Evolutionary conservation across 2,113 vertebrate genomes (phyloP), one percentile per base, ranked within the genome.

Genomic region (Paradoxurus hermaphroditus): DNA sequence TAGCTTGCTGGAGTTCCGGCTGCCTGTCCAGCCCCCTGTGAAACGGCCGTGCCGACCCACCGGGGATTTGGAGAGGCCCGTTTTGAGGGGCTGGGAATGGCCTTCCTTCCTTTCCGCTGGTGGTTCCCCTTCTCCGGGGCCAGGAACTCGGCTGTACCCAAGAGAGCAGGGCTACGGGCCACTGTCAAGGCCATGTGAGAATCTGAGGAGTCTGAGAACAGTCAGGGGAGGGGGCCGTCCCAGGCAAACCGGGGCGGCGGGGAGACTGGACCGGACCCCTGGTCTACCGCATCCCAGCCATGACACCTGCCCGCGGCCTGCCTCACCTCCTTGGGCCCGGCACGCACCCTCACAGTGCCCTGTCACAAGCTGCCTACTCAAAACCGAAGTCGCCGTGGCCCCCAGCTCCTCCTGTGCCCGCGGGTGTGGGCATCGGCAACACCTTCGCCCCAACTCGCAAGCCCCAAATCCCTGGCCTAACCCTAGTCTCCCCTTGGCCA

Each of bases 291-390:
- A 1, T 13, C 10, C 27, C 39, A 5, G 41, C 23, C 62, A 18
- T 5, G 10, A 8, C 36, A 1, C 21, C 83, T 68, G 41, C 44
- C 16, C n/a, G 18, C 25, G 1, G 10, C 6, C 5, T 1, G 1
- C 12, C 53, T 39, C 56, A n/a, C 51, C 77, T 79, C 51, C 4
- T 29, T 59, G 44, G 36, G 19, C 25, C n/a, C 51, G n/a, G 41
- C 34, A 53, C 56, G 16, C 1, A 0, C 4, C 44, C 10, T 16
- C 67, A 12, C 2, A 59, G 18, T 16, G 25, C 25, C n/a, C n/a
- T 18, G 12, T 62, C 67, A 31, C 31, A 27, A 62, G 49, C 49
- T 7, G 2, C 49, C 2, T 2, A 10, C n/a, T 34, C 72, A 72
- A 51, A 93, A 53, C 29, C 5, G 63, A 72, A 19, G 29, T 5